A percentile compares a stretch with the other conserved stretches of the same genome.
These are phyloP conservation scores for Caenorhabditis sp. DNA, from an alignment of 2,888 invertebrate genomes.

Conservation along the genomic window DNA sequence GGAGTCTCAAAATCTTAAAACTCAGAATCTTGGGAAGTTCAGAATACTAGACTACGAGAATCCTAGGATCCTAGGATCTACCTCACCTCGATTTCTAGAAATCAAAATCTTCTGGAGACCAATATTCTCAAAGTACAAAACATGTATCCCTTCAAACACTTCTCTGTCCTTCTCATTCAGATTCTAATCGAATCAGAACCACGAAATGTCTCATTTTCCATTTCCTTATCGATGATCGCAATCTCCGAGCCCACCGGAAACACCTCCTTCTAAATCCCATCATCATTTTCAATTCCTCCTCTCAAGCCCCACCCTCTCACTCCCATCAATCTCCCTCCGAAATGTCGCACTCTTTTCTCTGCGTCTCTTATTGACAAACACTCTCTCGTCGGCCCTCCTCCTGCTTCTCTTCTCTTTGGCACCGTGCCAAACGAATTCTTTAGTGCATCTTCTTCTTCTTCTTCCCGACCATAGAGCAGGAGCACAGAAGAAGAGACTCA, in stretches of 20 bases:
- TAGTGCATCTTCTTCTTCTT: constrained; percentile 23
- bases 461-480: constrained; percentile 15
- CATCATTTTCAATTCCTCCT: constrained; percentile 34
- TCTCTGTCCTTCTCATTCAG: neutral
- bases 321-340: constrained; percentile 20
- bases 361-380: constrained; percentile 41
- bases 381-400: constrained; percentile 1
- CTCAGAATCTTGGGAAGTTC: too few relatives aligned
- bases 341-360: constrained; percentile 29
- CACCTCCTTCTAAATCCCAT: constrained; percentile 34
- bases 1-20: too few relatives aligned
- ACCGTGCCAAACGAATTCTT: constrained; percentile 43
- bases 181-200: constrained; percentile 1
- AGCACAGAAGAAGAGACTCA: constrained; percentile 1
- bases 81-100: too few relatives aligned
- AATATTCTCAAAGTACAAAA: neutral
- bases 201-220: constrained; percentile 28
- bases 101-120: neutral
- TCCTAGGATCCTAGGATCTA: too few relatives aligned
- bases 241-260: constrained; percentile 27
- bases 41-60: too few relatives aligned
- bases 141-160: neutral
- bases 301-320: neutral
- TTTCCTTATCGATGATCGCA: constrained; percentile 33
- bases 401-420: constrained; percentile 24